Evolutionary conservation across 92 coral and sea anemone genomes (phyloP).

Genomic region (Metridium senile): DNA sequence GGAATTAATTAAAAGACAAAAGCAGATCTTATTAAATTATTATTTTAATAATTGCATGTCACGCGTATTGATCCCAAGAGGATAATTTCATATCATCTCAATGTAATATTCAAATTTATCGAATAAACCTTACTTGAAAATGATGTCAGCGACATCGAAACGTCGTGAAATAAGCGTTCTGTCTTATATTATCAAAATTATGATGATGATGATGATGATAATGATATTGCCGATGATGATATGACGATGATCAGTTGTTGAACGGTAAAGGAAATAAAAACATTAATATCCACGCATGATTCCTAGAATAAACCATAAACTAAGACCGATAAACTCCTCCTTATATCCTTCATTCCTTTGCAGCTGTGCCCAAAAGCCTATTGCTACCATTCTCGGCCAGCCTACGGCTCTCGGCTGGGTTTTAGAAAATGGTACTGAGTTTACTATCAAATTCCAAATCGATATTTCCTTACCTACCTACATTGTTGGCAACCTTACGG

Average conservation of each 20-base stretch:
- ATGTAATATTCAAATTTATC: too few relatives aligned
- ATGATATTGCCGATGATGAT: background rate
- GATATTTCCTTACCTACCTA: background rate
- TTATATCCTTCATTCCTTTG: background rate
- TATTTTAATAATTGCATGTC: too few relatives aligned
- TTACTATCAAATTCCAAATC: constrained; percentile 8
- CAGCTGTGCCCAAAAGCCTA: constrained; percentile 23
- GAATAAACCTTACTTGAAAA: too few relatives aligned
- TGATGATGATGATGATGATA: background rate
- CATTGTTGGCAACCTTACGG: constrained; percentile 21
- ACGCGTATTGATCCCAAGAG: too few relatives aligned
- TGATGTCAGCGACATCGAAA: too few relatives aligned
- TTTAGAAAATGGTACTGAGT: constrained; percentile 22
- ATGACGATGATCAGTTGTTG: background rate
- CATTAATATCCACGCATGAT: background rate
- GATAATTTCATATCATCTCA: too few relatives aligned
- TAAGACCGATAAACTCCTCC: background rate
- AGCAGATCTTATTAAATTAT: too few relatives aligned
- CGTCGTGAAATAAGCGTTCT: too few relatives aligned
- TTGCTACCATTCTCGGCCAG: constrained; percentile 14
- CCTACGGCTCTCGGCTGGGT: constrained; percentile 23
- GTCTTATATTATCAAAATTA: too few relatives aligned
- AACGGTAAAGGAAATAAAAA: background rate
- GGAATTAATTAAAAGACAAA: too few relatives aligned
- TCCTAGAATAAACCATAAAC: background rate